Base-by-base conservation (phyloP, 2,113 vertebrate species). In the Oryzias javanicus region DNA sequence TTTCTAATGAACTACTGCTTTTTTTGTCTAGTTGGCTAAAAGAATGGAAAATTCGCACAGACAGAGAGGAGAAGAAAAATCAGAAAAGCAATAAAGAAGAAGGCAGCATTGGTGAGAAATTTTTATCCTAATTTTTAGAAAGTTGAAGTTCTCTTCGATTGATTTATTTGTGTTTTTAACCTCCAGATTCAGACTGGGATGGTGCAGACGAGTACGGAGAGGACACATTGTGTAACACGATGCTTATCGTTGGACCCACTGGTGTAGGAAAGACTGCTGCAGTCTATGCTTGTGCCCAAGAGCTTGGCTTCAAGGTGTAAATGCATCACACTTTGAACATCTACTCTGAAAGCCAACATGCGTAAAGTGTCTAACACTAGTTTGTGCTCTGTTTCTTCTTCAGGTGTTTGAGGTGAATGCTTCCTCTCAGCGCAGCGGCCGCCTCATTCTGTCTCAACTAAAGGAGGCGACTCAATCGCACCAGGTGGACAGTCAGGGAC, bases 391-490 rank as follows among this genome's bases (percentile, higher is more conserved):
- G 35, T 13, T 14, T 5, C 20, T 13, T 40, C 18, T 1, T 2
- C 74, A 99, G 97, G 94, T 98, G 62, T 99, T 99, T 90, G 97
- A 99, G 89, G 97, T 99, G 48, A 99, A 98, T 55, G 95, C 95
- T 22, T 99, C 97, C 14, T 98, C 95, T 70, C 97, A 97, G 86
- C 93, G 97, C 46, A 99, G 91, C 40, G 97, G 97, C 1, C 93
- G 96, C 53, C 94, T 98, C 41, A 96, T 98, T 65, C 86, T 99
- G 20, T 95, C 97, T 64, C 97, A 99, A 68, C 89, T 99, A 27
- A 98, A 93, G 65, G 97, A 99, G 89, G 97, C 97, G 63, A 99
- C 97, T 44, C 97, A 99, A 83, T 99, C 97, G 44, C 97, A 99
- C 85, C 97, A 99, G 87, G 97, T 99, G 71, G 95, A 98, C 81